A percentile compares a stretch with the other conserved stretches of the same genome.
Evolutionary conservation across 2,797 vertebrate genomes (phyloP).

Genomic region (Xiphorhynchus erythropygius): DNA sequence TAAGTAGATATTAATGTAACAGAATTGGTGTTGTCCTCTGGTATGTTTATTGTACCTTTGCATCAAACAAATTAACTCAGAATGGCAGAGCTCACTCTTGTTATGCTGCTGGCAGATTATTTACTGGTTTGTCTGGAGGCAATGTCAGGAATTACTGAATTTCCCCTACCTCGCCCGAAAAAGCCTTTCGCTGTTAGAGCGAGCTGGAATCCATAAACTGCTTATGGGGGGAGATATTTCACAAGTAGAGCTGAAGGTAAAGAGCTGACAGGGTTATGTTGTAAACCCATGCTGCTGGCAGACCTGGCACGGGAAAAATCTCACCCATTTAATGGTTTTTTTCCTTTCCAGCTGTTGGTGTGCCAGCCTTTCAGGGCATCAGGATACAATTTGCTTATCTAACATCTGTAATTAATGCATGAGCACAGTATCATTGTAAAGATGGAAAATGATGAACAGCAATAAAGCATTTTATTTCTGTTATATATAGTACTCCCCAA

Average conservation of each 20-base stretch:
- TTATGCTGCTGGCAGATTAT: background rate
- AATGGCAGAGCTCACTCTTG: background rate
- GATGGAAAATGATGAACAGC: background rate
- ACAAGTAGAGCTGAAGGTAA: background rate
- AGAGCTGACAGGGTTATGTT: background rate
- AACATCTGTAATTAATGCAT: constrained; percentile 24
- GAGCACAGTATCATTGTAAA: background rate
- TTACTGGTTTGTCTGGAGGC: background rate
- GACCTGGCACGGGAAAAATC: background rate
- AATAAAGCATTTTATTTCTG: background rate
- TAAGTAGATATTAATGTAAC: background rate
- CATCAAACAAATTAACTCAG: background rate
- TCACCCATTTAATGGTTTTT: background rate
- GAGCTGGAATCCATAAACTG: background rate
- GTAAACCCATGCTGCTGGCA: background rate
- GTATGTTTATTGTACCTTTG: background rate
- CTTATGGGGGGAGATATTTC: background rate
- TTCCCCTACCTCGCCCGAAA: background rate
- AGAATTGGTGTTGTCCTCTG: background rate
- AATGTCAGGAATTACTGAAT: background rate
- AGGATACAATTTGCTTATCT: constrained; percentile 23
- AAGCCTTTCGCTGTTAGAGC: background rate
- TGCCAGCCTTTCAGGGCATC: background rate
- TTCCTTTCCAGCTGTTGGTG: background rate
- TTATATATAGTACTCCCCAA: background rate